Percentiles rank a stretch among this genome's conserved stretches.
phyloP scores from a whole-genome alignment of 1,140 invertebrate genomes.

The Pseudobourletiella spinata region DNA sequence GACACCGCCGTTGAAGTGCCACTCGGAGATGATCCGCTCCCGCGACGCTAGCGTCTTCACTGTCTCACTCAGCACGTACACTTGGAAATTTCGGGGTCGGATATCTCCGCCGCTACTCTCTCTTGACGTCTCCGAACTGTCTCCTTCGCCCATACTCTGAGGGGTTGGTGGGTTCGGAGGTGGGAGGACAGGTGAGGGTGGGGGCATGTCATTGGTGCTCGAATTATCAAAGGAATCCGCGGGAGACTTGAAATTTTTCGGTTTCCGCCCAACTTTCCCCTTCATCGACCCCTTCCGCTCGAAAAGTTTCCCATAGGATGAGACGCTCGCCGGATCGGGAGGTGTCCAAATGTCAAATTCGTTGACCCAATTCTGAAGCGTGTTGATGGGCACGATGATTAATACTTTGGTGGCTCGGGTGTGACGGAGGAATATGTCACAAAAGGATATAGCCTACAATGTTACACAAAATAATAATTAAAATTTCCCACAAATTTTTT shows the following conservation, averaged over 20 bases:
- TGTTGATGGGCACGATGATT: slow-evolving; percentile 98
- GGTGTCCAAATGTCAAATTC: slow-evolving; percentile 96
- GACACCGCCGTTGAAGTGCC: slow-evolving; percentile 81
- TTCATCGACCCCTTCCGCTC: background rate
- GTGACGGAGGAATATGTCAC: slow-evolving; percentile 86
- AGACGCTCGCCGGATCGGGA: background rate
- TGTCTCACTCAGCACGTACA: slow-evolving; percentile 87
- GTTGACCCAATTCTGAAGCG: slow-evolving; percentile 94
- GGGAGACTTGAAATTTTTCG: background rate
- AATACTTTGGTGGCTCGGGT: slow-evolving; percentile 81
- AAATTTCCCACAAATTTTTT: background rate
- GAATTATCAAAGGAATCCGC: background rate
- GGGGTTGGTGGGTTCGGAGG: background rate
- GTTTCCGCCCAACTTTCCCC: background rate
- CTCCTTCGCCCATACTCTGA: background rate
- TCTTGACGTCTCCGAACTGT: background rate
- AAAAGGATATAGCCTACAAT: slow-evolving; percentile 71
- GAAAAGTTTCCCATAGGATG: background rate
- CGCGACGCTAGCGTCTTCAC: slow-evolving; percentile 82
- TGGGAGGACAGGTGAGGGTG: background rate
- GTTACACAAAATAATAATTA: background rate
- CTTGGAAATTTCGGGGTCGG: slow-evolving; percentile 66
- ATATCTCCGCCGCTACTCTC: slow-evolving; percentile 17
- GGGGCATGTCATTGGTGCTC: background rate
- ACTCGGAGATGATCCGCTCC: slow-evolving; percentile 61